These are phyloP conservation scores for Drosophila arawakana DNA, from an alignment of 1,140 invertebrate species.

Conservation along the genomic window DNA sequence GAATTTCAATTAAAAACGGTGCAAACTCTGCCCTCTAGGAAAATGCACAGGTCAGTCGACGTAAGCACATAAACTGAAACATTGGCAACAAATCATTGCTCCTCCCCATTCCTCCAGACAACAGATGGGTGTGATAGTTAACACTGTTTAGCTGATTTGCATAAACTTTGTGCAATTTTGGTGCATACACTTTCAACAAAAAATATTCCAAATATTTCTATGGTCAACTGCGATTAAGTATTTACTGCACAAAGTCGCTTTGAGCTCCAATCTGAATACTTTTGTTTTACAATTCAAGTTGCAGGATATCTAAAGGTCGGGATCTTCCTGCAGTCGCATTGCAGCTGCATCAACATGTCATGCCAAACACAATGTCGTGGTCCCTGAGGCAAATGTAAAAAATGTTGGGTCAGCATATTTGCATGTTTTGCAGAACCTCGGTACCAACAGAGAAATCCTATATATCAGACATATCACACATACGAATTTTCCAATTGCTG, in stretches of 20 bases:
- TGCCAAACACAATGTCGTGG: background rate
- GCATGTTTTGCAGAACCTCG: slow-evolving; percentile 15
- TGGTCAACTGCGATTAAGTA: too few species aligned
- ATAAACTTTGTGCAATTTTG: too few species aligned
- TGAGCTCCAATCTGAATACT: background rate
- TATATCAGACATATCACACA: slow-evolving; percentile 4
- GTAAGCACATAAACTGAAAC: background rate
- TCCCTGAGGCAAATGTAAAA: slow-evolving; percentile 42
- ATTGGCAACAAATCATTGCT: slow-evolving; percentile 1
- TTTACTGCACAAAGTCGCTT: background rate
- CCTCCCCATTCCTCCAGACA: background rate
- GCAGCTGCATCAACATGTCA: background rate
- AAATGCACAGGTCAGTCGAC: background rate
- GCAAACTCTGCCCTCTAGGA: background rate
- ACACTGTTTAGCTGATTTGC: background rate
- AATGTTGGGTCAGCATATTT: slow-evolving; percentile 51
- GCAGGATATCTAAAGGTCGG: background rate
- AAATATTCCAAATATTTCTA: too few species aligned
- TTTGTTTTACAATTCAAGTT: background rate
- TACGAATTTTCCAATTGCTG: too few species aligned
- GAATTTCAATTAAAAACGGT: background rate
- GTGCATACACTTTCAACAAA: too few species aligned
- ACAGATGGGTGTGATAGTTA: background rate
- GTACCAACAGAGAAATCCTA: background rate
- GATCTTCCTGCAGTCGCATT: background rate